A percentile compares a stretch with the other conserved stretches of the same genome.
Conservation (phyloP, 1,140 invertebrate species). For the Calosoma granatense region DNA sequence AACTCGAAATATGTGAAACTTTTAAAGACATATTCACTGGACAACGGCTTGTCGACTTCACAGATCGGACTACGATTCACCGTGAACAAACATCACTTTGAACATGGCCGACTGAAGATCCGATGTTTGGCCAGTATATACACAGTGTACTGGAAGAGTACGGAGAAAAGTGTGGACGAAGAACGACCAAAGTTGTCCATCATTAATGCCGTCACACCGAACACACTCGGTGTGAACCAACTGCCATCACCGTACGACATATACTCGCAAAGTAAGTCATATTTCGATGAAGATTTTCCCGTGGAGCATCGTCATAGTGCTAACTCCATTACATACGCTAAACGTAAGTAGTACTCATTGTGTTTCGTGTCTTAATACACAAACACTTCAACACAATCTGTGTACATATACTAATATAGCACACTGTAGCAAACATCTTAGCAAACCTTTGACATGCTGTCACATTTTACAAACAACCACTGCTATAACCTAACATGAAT, state of each 20-base stretch:
- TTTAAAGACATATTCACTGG: not conserved
- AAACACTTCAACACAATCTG: too few relatives aligned
- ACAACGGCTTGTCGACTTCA: conserved; percentile 5
- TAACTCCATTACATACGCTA: too few relatives aligned
- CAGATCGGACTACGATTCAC: conserved; percentile 24
- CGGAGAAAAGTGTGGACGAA: conserved; percentile 44
- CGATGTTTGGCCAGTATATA: conserved; percentile 45
- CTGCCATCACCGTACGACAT: not conserved
- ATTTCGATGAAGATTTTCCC: not conserved
- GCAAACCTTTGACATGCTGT: too few relatives aligned
- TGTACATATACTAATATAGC: too few relatives aligned
- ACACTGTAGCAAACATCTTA: too few relatives aligned
- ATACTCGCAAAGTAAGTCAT: not conserved
- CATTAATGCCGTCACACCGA: not conserved
- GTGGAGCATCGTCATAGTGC: not conserved
- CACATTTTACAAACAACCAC: too few relatives aligned
- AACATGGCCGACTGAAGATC: conserved; percentile 41
- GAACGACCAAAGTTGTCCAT: conserved; percentile 22
- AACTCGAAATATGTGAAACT: not conserved
- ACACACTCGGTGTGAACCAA: not conserved
- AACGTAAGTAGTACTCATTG: too few relatives aligned
- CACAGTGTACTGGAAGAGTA: conserved; percentile 46
- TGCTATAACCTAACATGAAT: too few relatives aligned
- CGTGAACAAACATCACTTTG: conserved; percentile 35
- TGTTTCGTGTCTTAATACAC: too few relatives aligned